Evolutionary conservation across 2,113 vertebrate species (phyloP).

Genomic region (Pitta sordida): DNA sequence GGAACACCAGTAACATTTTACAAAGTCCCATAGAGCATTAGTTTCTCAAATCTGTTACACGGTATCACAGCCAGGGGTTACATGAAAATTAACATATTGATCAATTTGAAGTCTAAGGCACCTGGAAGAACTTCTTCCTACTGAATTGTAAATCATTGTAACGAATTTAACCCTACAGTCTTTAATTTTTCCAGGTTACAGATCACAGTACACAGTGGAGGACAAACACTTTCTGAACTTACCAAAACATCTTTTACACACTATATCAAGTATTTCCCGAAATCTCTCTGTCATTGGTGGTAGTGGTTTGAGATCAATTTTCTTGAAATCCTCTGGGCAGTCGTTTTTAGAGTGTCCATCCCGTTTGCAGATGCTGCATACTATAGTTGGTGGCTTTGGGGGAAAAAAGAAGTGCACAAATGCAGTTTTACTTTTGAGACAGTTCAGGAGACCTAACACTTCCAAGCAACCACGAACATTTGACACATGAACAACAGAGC

Average conservation of each 20-base stretch:
- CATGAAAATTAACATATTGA: not conserved
- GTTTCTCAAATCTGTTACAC: not conserved
- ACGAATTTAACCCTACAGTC: not conserved
- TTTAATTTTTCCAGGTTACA: not conserved
- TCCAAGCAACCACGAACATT: not conserved
- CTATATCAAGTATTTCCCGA: slow-evolving; percentile 90
- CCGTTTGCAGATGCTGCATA: slow-evolving; percentile 98
- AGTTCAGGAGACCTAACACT: not conserved
- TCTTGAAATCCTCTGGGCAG: slow-evolving; percentile 98
- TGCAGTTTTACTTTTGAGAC: not conserved
- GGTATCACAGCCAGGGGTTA: not conserved
- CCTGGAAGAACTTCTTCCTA: not conserved
- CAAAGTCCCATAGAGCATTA: not conserved
- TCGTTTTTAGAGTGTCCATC: slow-evolving; percentile 97
- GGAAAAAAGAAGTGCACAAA: not conserved
- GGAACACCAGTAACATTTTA: not conserved
- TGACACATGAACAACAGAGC: not conserved
- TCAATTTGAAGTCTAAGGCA: not conserved
- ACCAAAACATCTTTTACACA: slow-evolving; percentile 93
- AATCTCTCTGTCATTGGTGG: slow-evolving; percentile 91
- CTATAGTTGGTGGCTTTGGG: slow-evolving; percentile 89
- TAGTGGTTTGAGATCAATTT: slow-evolving; percentile 92
- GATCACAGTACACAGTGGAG: not conserved
- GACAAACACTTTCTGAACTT: slow-evolving; percentile 28
- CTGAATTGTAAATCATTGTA: not conserved